phyloP scores from a whole-genome alignment of 2,797 vertebrate genomes.

The Anguilla pacifica region DNA sequence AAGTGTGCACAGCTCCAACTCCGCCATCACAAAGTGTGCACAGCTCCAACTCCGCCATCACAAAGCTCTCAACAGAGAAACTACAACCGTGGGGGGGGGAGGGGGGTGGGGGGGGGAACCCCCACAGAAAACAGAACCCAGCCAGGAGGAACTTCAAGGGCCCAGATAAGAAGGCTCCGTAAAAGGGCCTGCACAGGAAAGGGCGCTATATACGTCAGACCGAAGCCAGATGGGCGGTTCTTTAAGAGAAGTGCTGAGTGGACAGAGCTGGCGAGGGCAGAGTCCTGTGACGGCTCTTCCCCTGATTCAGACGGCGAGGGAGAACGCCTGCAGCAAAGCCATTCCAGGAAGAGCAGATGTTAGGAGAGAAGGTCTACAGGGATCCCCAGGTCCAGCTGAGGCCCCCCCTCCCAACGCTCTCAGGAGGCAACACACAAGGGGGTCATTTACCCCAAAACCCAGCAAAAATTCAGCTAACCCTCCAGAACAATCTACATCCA shows the following conservation, averaged over 20 bases:
- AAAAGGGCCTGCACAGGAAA: neutral
- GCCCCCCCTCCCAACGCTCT: neutral
- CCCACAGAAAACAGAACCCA: neutral
- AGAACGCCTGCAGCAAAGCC: neutral
- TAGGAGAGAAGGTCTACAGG: neutral
- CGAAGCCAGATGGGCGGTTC: neutral
- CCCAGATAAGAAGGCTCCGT: neutral
- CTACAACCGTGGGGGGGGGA: neutral
- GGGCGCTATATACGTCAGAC: neutral
- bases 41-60: no score
- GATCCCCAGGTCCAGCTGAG: neutral
- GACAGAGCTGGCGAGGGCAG: neutral
- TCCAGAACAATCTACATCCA: neutral
- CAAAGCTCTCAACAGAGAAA: neutral
- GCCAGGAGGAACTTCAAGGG: constrained; percentile 7
- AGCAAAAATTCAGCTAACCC: neutral
- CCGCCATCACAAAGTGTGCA: no score
- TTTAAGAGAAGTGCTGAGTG: neutral
- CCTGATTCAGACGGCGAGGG: neutral
- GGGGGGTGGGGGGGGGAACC: neutral
- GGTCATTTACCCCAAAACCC: neutral
- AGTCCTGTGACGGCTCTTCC: neutral
- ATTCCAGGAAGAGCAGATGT: neutral
- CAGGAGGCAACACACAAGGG: neutral
- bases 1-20: no score